These are phyloP conservation scores for Saguinus imperator DNA, from an alignment of 2,113 vertebrate genomes.

Conservation along the genomic window DNA sequence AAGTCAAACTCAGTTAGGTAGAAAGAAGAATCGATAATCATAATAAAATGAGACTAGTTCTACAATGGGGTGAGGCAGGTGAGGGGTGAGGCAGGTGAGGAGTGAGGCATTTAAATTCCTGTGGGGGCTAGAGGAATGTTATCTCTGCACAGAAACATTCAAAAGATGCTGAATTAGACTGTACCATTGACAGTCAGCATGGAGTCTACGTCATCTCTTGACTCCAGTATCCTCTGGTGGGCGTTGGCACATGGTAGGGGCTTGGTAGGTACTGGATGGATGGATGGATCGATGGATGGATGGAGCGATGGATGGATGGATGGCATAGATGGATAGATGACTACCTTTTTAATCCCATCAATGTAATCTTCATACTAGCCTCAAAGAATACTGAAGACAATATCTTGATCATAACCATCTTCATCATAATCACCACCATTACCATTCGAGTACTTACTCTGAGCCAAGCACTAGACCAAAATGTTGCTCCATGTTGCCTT, in stretches of 20 bases:
- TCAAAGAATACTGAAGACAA: not conserved
- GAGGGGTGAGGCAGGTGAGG: not conserved
- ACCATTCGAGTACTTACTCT: not conserved
- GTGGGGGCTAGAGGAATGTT: not conserved
- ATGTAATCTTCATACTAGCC: not conserved
- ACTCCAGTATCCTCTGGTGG: not conserved
- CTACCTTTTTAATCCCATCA: not conserved
- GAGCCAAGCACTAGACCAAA: not conserved
- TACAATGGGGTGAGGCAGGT: not conserved
- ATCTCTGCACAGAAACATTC: not conserved
- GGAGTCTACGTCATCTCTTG: not conserved
- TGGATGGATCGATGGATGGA: not conserved
- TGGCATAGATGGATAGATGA: not conserved
- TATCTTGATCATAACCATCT: not conserved
- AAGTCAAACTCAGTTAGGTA: not conserved
- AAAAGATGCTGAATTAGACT: not conserved
- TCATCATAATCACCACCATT: not conserved
- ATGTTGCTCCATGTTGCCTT: not conserved
- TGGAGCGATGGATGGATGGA: not conserved
- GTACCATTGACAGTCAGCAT: not conserved
- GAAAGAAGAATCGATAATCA: not conserved
- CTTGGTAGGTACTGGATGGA: not conserved
- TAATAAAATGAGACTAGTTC: not conserved
- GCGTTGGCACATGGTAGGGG: not conserved
- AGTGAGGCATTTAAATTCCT: not conserved